Percentiles rank a stretch among this genome's conserved stretches.
phyloP scores from a whole-genome alignment of 2,113 vertebrate genomes.

The Alosa alosa region DNA sequence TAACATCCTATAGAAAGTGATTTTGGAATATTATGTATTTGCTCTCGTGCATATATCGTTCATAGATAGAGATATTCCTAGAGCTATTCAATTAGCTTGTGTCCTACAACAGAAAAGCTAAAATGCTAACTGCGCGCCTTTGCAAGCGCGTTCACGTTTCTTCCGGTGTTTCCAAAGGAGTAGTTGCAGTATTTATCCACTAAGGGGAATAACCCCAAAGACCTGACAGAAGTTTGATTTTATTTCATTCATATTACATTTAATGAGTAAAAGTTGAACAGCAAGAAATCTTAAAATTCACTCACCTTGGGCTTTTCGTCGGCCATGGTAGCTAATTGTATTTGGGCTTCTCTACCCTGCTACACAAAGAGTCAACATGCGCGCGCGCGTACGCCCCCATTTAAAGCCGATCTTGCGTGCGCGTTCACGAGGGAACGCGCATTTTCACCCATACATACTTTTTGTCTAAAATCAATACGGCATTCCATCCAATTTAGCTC shows the following conservation, averaged over 20 bases:
- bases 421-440: slow-evolving; percentile 64
- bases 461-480: neutral
- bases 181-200: slow-evolving; percentile 60
- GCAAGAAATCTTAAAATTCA: slow-evolving; percentile 32
- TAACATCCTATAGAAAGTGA: neutral
- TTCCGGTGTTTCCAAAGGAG: slow-evolving; percentile 71
- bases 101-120: slow-evolving; percentile 37
- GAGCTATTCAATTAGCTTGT: neutral
- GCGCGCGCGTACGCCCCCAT: slow-evolving; percentile 72
- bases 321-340: slow-evolving; percentile 83
- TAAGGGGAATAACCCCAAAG: slow-evolving; percentile 40
- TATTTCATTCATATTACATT: neutral
- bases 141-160: slow-evolving; percentile 73
- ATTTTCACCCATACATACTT: slow-evolving; percentile 44
- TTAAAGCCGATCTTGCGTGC: slow-evolving; percentile 63
- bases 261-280: slow-evolving; percentile 15
- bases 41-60: neutral
- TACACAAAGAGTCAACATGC: slow-evolving; percentile 80
- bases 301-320: slow-evolving; percentile 97
- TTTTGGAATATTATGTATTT: neutral
- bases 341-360: slow-evolving; percentile 77
- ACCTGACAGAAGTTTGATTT: neutral
- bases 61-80: neutral
- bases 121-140: slow-evolving; percentile 51
- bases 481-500: neutral